A percentile compares a stretch with the other conserved stretches of the same genome.
Evolutionary conservation across 1,140 invertebrate genomes (phyloP).

Genomic region (Aphis craccivora): DNA sequence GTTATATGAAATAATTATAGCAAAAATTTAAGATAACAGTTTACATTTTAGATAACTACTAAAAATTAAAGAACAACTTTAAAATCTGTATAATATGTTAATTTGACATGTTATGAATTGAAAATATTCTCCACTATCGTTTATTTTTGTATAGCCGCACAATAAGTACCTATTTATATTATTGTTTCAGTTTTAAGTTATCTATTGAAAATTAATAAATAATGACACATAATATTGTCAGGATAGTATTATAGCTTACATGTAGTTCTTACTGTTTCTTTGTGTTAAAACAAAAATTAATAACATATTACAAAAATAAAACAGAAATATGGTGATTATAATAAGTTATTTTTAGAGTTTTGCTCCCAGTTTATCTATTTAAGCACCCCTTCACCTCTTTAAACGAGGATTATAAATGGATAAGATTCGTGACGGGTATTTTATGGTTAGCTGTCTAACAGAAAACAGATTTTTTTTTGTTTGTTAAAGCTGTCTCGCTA

Average conservation of each 20-base stretch:
- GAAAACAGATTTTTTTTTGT: slow-evolving; percentile 23
- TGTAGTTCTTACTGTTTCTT: not conserved
- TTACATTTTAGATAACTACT: too few relatives aligned
- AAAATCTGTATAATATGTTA: too few relatives aligned
- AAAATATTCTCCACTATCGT: too few relatives aligned
- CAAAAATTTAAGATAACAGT: too few relatives aligned
- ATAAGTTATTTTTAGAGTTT: not conserved
- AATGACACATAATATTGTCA: not conserved
- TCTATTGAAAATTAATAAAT: not conserved
- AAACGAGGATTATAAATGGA: not conserved
- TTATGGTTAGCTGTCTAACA: slow-evolving; percentile 15
- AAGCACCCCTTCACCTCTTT: not conserved
- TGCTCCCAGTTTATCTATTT: not conserved
- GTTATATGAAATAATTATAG: too few relatives aligned
- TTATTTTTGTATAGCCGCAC: too few relatives aligned
- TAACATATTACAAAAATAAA: not conserved
- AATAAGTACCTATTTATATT: not conserved
- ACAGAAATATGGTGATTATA: not conserved
- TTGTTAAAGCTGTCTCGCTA: not conserved
- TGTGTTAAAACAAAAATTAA: not conserved
- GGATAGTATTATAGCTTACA: not conserved
- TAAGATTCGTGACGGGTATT: slow-evolving; percentile 13
- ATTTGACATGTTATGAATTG: too few relatives aligned
- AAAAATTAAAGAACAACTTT: too few relatives aligned
- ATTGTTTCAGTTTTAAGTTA: not conserved